Base-by-base conservation (phyloP, 2,888 invertebrate species). In the Laspeyria flexula region DNA sequence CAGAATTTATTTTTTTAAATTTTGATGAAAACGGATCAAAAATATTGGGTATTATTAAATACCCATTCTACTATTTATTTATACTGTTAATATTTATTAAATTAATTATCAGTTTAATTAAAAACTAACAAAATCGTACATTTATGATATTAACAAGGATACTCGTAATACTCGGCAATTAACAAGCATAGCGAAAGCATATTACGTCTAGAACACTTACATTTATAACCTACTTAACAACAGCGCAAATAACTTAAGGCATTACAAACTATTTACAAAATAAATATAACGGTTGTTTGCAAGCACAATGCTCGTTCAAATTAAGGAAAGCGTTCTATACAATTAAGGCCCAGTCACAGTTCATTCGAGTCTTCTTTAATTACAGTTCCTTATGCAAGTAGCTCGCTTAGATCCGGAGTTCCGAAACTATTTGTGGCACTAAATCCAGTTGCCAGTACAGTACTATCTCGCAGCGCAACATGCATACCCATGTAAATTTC, bases 401-500 rank as follows among this genome's bases (percentile, higher is more conserved):
- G 68, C 67, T 70, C 57, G 64, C 71, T 71, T 64, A 66, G 72
- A 70, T 69, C 71, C 70, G 73, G 74, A 82, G 81, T 86, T 85
- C 64, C 55, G 63, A 83, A 90, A 90, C 90, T 88, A 90, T 90
- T 88, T 75, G 75, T 65, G 78, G 80, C 77, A 83, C 81, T 90
- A 89, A 90, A 90, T 88, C 84, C 80, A 77, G 72, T 74, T 76
- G 75, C 75, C 73, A 77, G 80, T 80, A 83, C 81, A 75, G 70
- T 68, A 73, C 74, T 83, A 85, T 82, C 82, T 83, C 73, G 71
- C 77, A 81, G 82, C 78, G 83, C 86, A 83, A 86, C 86, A 88
- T 88, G 86, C 88, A 88, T 87, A 86, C 85, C 85, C 86, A 87
- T 90, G 90, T 89, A 89, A 90, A 90, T 88, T 87, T 80, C 76